A percentile compares a stretch with the other conserved stretches of the same genome.
Conservation (phyloP, 2,797 vertebrate species). For the Paramormyrops hopkinsi region DNA sequence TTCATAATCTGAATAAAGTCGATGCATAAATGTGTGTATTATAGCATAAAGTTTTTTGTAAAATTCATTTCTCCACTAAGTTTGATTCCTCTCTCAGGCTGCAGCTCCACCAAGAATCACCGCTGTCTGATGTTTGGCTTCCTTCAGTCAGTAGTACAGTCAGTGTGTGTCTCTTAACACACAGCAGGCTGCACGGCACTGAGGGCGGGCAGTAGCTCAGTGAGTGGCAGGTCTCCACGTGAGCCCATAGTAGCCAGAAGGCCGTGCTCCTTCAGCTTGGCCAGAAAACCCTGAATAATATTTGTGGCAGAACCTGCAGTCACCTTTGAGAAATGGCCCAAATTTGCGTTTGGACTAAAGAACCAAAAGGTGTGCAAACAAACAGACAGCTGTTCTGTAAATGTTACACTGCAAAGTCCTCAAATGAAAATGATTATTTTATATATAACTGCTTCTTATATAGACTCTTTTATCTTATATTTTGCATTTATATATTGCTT, state of each 20-base stretch:
- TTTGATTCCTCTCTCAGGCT: neutral
- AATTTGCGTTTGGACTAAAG: neutral
- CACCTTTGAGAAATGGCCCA: neutral
- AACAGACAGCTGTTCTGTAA: neutral
- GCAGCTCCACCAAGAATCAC: neutral
- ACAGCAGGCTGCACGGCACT: neutral
- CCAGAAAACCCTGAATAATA: neutral
- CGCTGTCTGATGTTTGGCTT: neutral
- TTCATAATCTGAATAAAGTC: neutral
- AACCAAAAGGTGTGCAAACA: neutral
- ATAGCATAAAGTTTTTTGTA: neutral
- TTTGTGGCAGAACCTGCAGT: neutral
- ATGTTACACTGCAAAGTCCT: neutral
- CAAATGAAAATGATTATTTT: neutral
- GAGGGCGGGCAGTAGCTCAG: neutral
- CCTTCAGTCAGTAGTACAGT: neutral
- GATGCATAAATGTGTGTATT: neutral
- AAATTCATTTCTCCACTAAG: neutral
- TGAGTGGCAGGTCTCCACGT: neutral
- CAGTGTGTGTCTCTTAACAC: neutral
- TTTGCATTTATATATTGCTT: neutral
- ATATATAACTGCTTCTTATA: neutral
- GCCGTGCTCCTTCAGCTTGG: neutral
- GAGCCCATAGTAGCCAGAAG: neutral
- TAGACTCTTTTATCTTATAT: neutral